Evolutionary conservation across 2,113 vertebrate species (phyloP), one percentile per base, ranked within the genome.

Genomic region (Notiomystis cincta): DNA sequence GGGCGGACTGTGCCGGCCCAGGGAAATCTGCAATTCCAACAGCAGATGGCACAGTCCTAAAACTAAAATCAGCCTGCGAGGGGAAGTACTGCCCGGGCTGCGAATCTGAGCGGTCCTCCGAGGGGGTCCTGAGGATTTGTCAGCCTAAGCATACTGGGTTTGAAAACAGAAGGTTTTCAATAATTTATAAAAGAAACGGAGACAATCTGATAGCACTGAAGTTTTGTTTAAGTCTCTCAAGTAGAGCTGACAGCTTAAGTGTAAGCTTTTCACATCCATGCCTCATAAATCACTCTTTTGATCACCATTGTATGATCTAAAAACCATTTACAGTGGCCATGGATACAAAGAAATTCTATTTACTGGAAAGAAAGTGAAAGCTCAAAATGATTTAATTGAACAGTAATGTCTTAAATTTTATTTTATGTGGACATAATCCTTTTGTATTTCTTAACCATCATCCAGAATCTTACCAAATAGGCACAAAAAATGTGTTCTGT

Each of bases 41-140:
- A 96, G 97, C 93, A 97, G 97, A 80, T 97, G 97, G 97, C 97
- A 96, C 50, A 94, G 65, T 97, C 94, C 82, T 87, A 97, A 97
- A 96, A 95, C 81, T 54, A 94, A 97, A 97, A 88, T 31, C 71
- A 64, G 31, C 11, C 28, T 35, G 23, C 22, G 12, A 33, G 18
- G 53, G 54, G 45, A 75, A 82, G 28, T 42, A 15, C 1, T 11
- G 20, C 24, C 16, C 31, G 51, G 17, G 27, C 31, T 40, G 8
- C 0, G 30, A 72, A 28, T 44, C 18, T 35, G 58, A 45, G 27
- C 13, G 3, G 9, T 61, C 60, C 44, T 45, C 38, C 47, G 6
- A 60, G 31, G 23, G 18, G 27, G 22, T 69, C 21, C n/a, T 57
- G 33, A 6, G 31, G 44, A 51, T 67, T 54, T 87, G 50, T n/a